A percentile compares a stretch with the other conserved stretches of the same genome.
These are phyloP conservation scores for Heteropelma amictum DNA, from an alignment of 2,888 invertebrate species.

Conservation along the genomic window DNA sequence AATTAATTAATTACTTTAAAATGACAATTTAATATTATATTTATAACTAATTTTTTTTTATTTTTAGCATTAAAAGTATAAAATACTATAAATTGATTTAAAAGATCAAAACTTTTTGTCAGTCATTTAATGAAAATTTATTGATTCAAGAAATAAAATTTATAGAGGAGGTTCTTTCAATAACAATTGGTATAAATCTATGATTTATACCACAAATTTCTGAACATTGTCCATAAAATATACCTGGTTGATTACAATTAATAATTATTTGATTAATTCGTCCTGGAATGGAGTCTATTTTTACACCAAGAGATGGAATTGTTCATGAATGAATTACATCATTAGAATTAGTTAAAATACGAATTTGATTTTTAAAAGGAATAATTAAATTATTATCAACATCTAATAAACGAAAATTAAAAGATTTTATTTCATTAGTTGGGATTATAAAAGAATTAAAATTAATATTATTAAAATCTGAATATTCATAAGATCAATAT, in stretches of 20 bases:
- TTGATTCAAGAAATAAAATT: conserved; percentile 59
- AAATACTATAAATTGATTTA: conserved; percentile 82
- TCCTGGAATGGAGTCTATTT: conserved; percentile 84
- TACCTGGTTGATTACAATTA: conserved; percentile 80
- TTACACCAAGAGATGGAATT: conserved; percentile 82
- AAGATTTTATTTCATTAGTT: conserved; percentile 67
- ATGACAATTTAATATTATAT: conserved; percentile 67
- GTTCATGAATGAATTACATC: conserved; percentile 86
- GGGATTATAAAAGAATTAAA: conserved; percentile 83
- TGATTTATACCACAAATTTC: conserved; percentile 91
- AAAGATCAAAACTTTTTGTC: conserved; percentile 83
- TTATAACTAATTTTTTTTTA: conserved; percentile 81
- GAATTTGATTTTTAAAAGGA: conserved; percentile 82
- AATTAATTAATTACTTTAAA: conserved; percentile 61
- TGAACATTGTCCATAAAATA: conserved; percentile 88
- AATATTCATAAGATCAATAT: conserved; percentile 85
- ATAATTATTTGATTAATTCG: conserved; percentile 83
- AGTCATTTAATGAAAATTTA: conserved; percentile 82
- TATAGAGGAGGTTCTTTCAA: conserved; percentile 81
- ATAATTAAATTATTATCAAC: conserved; percentile 82
- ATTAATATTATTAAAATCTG: conserved; percentile 81
- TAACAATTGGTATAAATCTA: conserved; percentile 88
- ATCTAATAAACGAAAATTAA: conserved; percentile 82
- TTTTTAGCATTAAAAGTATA: conserved; percentile 83
- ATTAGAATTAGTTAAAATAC: conserved; percentile 81